phyloP scores from a whole-genome alignment of 1,140 invertebrate species.

The Brachionus rubens region DNA sequence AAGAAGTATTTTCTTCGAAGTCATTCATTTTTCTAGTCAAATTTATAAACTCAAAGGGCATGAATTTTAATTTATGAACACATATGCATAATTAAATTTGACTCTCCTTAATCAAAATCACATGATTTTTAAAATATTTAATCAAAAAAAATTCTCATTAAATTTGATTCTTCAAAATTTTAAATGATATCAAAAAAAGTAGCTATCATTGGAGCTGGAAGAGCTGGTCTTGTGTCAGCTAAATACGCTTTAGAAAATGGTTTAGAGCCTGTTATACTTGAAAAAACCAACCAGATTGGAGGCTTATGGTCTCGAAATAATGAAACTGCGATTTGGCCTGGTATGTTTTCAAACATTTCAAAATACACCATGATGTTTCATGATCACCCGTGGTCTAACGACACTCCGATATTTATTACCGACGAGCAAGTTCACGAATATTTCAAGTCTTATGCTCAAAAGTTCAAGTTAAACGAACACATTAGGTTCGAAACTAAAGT shows the following conservation, averaged over 20 bases:
- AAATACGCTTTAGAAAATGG: constrained; percentile 1
- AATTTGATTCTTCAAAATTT: too few species aligned
- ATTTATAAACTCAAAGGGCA: too few species aligned
- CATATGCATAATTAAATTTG: too few species aligned
- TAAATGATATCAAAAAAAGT: constrained; percentile 10
- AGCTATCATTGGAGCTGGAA: constrained; percentile 41
- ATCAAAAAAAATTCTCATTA: too few species aligned
- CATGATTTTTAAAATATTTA: too few species aligned
- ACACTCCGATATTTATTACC: constrained; percentile 70
- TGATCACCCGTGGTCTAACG: constrained; percentile 70
- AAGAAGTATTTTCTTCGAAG: too few species aligned
- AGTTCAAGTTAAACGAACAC: background rate
- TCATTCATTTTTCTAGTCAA: too few species aligned
- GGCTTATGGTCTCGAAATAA: constrained; percentile 27
- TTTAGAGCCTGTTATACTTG: constrained; percentile 33
- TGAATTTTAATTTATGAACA: too few species aligned
- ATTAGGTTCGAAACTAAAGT: constrained; percentile 11
- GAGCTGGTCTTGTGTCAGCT: constrained; percentile 21
- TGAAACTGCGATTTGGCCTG: background rate
- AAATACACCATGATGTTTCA: constrained; percentile 85
- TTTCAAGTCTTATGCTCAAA: constrained; percentile 70
- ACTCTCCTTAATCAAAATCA: too few species aligned
- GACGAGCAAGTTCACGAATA: constrained; percentile 77
- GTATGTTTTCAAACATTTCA: constrained; percentile 74
- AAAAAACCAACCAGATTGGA: background rate